Percentiles rank a stretch among this genome's conserved stretches.
Evolutionary conservation across 2,113 vertebrate genomes (phyloP).

Genomic region (Amphiprion percula): DNA sequence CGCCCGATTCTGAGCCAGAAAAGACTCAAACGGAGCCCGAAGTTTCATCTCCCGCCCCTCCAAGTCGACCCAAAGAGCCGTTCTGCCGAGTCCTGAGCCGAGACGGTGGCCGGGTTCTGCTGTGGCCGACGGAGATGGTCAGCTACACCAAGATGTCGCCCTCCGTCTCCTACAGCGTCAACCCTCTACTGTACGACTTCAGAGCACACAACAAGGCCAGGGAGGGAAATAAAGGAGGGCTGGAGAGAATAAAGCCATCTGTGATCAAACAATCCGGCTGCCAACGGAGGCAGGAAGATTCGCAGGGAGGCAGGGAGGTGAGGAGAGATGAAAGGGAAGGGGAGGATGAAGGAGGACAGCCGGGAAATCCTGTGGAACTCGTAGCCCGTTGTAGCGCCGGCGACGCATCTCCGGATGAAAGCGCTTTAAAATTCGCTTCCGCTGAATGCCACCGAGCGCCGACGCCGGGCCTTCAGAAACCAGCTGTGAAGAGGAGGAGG

Average conservation of each 20-base stretch:
- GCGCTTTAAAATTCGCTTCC: constrained; percentile 57
- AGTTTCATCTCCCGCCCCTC: not conserved
- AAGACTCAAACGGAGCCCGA: constrained; percentile 10
- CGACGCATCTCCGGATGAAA: constrained; percentile 49
- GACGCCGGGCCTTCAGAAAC: constrained; percentile 24
- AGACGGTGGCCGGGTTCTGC: constrained; percentile 69
- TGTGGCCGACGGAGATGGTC: constrained; percentile 80
- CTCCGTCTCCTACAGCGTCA: constrained; percentile 76
- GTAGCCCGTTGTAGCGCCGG: constrained; percentile 38
- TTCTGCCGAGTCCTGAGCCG: constrained; percentile 72
- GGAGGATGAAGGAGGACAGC: constrained; percentile 65
- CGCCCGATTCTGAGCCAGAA: not conserved
- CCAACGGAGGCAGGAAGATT: constrained; percentile 59
- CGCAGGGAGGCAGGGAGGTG: constrained; percentile 52
- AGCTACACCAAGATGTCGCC: constrained; percentile 70
- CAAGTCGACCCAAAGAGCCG: constrained; percentile 64
- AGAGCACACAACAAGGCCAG: constrained; percentile 67
- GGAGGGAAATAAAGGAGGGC: constrained; percentile 46
- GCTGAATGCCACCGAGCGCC: constrained; percentile 45
- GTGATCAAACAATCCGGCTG: constrained; percentile 71
- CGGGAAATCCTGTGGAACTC: constrained; percentile 68
- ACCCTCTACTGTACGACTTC: constrained; percentile 80
- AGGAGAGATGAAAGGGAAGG: constrained; percentile 69
- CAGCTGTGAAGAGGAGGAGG: constrained; percentile 29
- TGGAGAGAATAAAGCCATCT: constrained; percentile 60